These are phyloP conservation scores for Nomada goodeniana DNA, from an alignment of 2,888 invertebrate species.

Conservation along the genomic window DNA sequence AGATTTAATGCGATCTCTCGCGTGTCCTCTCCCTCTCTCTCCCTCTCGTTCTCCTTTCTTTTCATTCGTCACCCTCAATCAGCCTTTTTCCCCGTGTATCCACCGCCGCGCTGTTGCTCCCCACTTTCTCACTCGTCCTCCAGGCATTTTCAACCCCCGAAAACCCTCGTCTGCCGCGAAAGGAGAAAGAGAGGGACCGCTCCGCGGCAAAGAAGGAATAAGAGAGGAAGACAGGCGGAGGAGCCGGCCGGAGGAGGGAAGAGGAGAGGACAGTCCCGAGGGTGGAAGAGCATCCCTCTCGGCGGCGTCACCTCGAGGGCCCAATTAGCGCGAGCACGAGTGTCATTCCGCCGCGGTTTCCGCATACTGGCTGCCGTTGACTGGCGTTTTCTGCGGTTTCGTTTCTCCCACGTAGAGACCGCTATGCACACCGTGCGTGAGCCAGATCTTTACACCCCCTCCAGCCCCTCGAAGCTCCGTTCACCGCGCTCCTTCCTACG, in stretches of 20 bases:
- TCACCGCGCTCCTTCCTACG: slow-evolving; percentile 48
- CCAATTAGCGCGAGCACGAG: slow-evolving; percentile 84
- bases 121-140: slow-evolving; percentile 46
- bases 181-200: slow-evolving; percentile 41
- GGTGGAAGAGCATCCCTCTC: slow-evolving; percentile 73
- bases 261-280: slow-evolving; percentile 62
- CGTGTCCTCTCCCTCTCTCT: slow-evolving; percentile 43
- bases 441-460: slow-evolving; percentile 49
- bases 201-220: slow-evolving; percentile 57
- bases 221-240: slow-evolving; percentile 1
- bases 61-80: slow-evolving; percentile 47
- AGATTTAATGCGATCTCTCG: slow-evolving; percentile 80
- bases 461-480: slow-evolving; percentile 4
- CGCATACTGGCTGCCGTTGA: slow-evolving; percentile 79
- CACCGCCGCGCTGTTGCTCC: slow-evolving; percentile 18
- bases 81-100: slow-evolving; percentile 46
- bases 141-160: slow-evolving; percentile 66
- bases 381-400: slow-evolving; percentile 80
- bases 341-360: slow-evolving; percentile 83
- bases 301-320: slow-evolving; percentile 83
- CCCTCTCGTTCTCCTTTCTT: slow-evolving; percentile 36
- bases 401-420: slow-evolving; percentile 62
- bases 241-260: slow-evolving; percentile 20
- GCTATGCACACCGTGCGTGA: slow-evolving; percentile 63
- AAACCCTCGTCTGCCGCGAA: slow-evolving; percentile 49